Conservation (phyloP, 1,140 invertebrate species). For the Marisa cornuarietis region DNA sequence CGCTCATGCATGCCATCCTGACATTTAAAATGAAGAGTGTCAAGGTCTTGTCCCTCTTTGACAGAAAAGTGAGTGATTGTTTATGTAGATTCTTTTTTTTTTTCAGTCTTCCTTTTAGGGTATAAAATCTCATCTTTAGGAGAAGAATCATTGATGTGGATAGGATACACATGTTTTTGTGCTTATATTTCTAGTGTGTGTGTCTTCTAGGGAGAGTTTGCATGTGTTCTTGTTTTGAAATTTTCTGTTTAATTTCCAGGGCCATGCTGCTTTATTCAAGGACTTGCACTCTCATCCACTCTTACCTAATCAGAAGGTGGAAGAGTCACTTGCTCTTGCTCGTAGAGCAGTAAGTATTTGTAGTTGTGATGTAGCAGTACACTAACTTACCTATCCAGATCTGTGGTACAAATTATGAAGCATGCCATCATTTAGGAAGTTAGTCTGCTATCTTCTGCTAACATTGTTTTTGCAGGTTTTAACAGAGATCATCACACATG, state of each 20-base stretch:
- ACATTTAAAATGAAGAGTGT: constrained; percentile 80
- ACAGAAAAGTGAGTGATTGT: constrained; percentile 71
- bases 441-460: too few species aligned
- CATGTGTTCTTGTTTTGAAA: not conserved
- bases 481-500: constrained; percentile 58
- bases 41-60: constrained; percentile 81
- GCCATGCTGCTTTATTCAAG: constrained; percentile 66
- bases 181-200: not conserved
- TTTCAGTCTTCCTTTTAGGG: not conserved
- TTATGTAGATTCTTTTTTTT: constrained; percentile 24
- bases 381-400: not conserved
- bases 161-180: constrained; percentile 1
- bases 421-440: too few species aligned
- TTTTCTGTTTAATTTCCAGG: constrained; percentile 52
- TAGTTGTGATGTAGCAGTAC: not conserved
- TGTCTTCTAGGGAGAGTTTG: too few species aligned
- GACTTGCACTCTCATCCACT: constrained; percentile 64
- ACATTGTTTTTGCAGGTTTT: constrained; percentile 60
- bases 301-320: constrained; percentile 61
- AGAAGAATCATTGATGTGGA: not conserved
- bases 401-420: too few species aligned
- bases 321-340: constrained; percentile 53
- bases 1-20: constrained; percentile 81
- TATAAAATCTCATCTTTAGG: not conserved
- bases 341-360: constrained; percentile 52